These are phyloP conservation scores for Luehdorfia chinensis DNA, from an alignment of 1,140 invertebrate genomes.

Conservation along the genomic window DNA sequence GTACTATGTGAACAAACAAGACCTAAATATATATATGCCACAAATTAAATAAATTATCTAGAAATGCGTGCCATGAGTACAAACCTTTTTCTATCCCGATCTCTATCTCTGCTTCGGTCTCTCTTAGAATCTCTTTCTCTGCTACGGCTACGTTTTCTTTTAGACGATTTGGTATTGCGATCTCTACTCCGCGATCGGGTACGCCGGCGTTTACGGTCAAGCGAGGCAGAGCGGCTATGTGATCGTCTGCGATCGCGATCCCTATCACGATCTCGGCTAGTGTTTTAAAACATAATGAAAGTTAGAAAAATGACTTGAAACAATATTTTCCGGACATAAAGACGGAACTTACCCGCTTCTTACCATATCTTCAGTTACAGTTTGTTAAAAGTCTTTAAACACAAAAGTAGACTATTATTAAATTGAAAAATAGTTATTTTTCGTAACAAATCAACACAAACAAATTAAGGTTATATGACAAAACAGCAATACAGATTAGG, in stretches of 20 bases:
- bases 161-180: constrained; percentile 70
- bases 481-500: too few species aligned
- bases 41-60: too few species aligned
- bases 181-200: constrained; percentile 82
- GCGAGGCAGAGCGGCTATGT: constrained; percentile 75
- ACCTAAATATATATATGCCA: too few species aligned
- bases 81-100: constrained; percentile 37
- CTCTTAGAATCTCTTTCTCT: constrained; percentile 74
- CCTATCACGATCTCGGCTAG: constrained; percentile 59
- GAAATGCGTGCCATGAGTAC: too few species aligned
- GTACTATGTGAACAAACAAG: too few species aligned
- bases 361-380: constrained; percentile 40
- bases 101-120: constrained; percentile 64
- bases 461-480: too few species aligned
- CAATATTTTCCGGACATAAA: not conserved
- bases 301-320: not conserved
- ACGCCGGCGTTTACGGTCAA: constrained; percentile 78
- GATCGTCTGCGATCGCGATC: constrained; percentile 68
- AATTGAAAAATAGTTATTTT: too few species aligned
- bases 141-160: constrained; percentile 67
- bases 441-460: too few species aligned
- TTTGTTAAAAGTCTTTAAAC: too few species aligned
- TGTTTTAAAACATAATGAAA: not conserved
- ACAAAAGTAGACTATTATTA: too few species aligned
- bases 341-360: constrained; percentile 56